Conservation (phyloP, 2,888 invertebrate genomes). For the Perizoma affinitatum region DNA sequence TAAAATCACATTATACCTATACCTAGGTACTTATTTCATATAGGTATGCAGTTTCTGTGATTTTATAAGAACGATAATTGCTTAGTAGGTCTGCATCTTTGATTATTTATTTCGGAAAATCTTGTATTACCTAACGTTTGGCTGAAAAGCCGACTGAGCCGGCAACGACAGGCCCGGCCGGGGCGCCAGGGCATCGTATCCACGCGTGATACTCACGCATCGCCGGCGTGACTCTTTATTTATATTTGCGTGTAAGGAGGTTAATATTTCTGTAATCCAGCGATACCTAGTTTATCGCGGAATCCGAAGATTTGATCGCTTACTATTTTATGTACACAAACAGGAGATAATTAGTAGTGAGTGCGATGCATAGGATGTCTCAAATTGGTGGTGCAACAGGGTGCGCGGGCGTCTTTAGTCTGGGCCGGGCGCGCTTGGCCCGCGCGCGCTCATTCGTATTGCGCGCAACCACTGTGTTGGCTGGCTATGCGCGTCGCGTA, state of each 20-base stretch:
- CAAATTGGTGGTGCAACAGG: slow-evolving; percentile 57
- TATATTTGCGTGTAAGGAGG: slow-evolving; percentile 46
- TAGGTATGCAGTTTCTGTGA: too few species aligned
- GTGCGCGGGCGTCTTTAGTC: slow-evolving; percentile 42
- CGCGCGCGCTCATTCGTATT: slow-evolving; percentile 61
- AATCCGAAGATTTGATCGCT: slow-evolving; percentile 59
- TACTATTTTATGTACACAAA: slow-evolving; percentile 56
- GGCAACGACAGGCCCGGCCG: slow-evolving; percentile 30
- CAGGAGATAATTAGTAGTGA: slow-evolving; percentile 57
- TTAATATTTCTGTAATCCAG: slow-evolving; percentile 52
- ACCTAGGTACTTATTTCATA: too few species aligned
- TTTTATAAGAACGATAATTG: too few species aligned
- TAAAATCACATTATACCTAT: not conserved
- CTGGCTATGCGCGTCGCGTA: slow-evolving; percentile 49
- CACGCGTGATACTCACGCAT: slow-evolving; percentile 71
- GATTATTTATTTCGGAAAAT: too few species aligned
- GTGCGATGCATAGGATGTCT: slow-evolving; percentile 58
- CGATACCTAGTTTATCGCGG: slow-evolving; percentile 56
- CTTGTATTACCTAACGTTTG: slow-evolving; percentile 10
- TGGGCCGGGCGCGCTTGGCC: slow-evolving; percentile 47
- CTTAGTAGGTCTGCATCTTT: too few species aligned
- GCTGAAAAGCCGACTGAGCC: slow-evolving; percentile 15
- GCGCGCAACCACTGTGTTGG: slow-evolving; percentile 66
- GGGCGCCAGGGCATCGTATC: slow-evolving; percentile 64
- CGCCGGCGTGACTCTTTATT: slow-evolving; percentile 62